Evolutionary conservation across 2,888 invertebrate species (phyloP), one percentile per base, ranked within the genome.

Genomic region (Gibbula magus): DNA sequence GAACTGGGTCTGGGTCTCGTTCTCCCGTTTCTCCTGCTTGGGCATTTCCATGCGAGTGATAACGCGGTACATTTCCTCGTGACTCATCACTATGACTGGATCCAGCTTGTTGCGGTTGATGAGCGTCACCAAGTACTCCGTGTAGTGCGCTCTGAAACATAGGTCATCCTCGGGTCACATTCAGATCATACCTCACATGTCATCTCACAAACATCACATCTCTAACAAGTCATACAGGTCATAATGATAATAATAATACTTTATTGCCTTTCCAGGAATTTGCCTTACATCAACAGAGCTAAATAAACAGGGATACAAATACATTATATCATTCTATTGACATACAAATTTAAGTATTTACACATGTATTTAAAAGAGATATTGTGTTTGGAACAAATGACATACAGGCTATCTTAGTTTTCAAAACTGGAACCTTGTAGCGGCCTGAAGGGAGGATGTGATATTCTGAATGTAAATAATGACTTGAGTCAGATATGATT

Each of bases 61-160:
- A 18, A 88, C 81, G 4, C 83, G 83, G 52, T 78, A 81, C 92
- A 97, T 94, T 94, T 97, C 97, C 89, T 96, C 96, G 86, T 95
- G 94, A 84, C 94, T 95, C 93, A 97, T 94, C 90, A 97, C 94
- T 82, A 95, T 94, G 90, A 97, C 94, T 76, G 97, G 96, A 93
- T 98, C 97, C 93, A 97, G 93, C 85, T 94, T 94, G 92, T 95
- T 94, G 89, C 94, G 93, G 91, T 96, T 95, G 92, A 97, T 96
- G 93, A 96, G 93, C 88, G 95, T 94, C 92, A 96, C 96, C 93
- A 98, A 95, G 94, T 97, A 97, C 94, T 98, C 97, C 94, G 96
- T 94, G 94, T 97, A 97, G 94, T 98, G 97, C 92, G 94, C 95
- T 95, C 97, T 98, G 95, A 87, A 95, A 78, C 51, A 54, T 66